Conservation (phyloP, 2,888 invertebrate species). For the Tipula confusa region DNA sequence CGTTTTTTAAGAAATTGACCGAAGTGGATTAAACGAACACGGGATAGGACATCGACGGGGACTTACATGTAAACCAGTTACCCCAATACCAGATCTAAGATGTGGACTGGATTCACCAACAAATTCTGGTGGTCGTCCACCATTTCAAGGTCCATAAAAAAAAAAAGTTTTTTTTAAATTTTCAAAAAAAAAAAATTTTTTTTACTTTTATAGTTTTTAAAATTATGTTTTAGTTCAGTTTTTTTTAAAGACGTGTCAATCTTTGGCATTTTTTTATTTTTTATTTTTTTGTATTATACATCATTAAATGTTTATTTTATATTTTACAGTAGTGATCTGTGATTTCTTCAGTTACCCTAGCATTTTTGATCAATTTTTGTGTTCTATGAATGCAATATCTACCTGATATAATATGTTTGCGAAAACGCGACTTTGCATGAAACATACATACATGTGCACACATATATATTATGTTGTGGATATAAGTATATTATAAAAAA, state of each 20-base stretch:
- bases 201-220: constrained; percentile 30
- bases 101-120: constrained; percentile 49
- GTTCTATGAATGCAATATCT: neutral
- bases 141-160: constrained; percentile 48
- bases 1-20: constrained; percentile 28
- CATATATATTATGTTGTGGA: neutral
- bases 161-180: constrained; percentile 13
- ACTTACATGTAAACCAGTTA: constrained; percentile 76
- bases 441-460: neutral
- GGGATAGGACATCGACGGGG: constrained; percentile 81
- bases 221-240: constrained; percentile 21
- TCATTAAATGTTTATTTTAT: constrained; percentile 21
- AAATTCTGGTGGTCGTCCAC: constrained; percentile 47
- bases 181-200: neutral
- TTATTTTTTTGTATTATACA: constrained; percentile 16
- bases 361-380: neutral
- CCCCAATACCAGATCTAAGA: constrained; percentile 84
- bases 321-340: constrained; percentile 13
- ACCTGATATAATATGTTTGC: neutral
- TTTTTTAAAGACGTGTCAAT: neutral
- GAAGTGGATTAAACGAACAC: constrained; percentile 65
- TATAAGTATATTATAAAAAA: neutral
- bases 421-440: neutral
- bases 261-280: neutral
- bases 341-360: neutral